Percentiles rank a stretch among this genome's conserved stretches.
Evolutionary conservation across 2,113 vertebrate species (phyloP).

Genomic region (Zosterops hypoxanthus): DNA sequence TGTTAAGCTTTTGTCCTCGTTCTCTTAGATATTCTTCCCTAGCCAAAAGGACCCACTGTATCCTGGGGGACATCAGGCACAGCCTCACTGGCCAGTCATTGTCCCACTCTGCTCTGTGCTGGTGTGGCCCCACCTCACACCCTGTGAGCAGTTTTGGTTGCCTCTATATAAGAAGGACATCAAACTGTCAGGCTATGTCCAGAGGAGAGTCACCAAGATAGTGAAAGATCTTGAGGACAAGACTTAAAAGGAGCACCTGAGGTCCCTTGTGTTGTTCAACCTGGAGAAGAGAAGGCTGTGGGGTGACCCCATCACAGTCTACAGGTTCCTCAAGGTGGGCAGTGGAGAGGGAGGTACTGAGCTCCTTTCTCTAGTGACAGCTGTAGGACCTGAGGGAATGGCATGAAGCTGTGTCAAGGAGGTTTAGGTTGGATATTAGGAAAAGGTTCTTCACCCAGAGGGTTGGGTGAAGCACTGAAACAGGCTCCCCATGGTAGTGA

Average conservation of each 20-base stretch:
- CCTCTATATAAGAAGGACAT: not conserved
- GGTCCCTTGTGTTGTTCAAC: not conserved
- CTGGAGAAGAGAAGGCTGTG: not conserved
- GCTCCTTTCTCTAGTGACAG: not conserved
- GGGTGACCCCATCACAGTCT: not conserved
- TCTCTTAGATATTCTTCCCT: not conserved
- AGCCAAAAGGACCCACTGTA: not conserved
- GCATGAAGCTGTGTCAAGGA: not conserved
- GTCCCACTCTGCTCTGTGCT: not conserved
- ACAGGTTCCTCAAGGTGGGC: not conserved
- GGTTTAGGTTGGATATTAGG: not conserved
- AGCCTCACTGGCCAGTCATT: not conserved
- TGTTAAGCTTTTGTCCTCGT: not conserved
- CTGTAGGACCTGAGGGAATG: not conserved
- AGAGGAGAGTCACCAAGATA: not conserved
- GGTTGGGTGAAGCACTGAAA: not conserved
- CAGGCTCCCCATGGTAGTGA: not conserved
- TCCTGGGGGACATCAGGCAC: not conserved
- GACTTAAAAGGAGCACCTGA: not conserved
- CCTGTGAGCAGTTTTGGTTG: not conserved
- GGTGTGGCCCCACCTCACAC: not conserved
- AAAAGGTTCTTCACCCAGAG: not conserved
- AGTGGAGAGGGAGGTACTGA: not conserved
- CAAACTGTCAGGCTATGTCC: not conserved
- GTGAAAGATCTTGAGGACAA: not conserved